Evolutionary conservation across 1,140 invertebrate species (phyloP), one percentile per base, ranked within the genome.

Genomic region (Batillaria attramentaria): DNA sequence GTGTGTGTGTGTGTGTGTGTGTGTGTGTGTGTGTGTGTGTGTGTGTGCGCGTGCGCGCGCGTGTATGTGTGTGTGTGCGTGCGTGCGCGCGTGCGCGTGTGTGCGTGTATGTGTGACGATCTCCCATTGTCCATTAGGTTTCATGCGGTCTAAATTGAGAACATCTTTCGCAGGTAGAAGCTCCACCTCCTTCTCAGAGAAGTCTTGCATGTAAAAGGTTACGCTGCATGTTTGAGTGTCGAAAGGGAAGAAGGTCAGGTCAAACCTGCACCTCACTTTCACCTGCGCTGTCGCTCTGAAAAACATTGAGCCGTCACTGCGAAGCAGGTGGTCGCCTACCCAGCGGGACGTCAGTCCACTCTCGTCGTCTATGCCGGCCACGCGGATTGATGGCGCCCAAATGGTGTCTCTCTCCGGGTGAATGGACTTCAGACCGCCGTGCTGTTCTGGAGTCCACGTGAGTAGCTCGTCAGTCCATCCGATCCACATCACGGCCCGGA

Each of bases 211-310:
- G 16, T 31, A 20, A 16, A 77, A 62, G n/a, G 33, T 24, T 18
- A 75, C 8, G 31, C 16, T 62, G 35, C 72, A 75, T 16, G 43
- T 75, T 35, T 75, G 72, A 2, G 50, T 35, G 50, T 75, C 72
- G 72, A 75, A 75, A 6, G 72, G 72, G 28, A 60, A 75, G 24
- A n/a, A 18, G 39, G 72, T 75, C 50, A 75, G 37, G 33, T 75
- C 72, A 2, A 75, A 33, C 1, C 18, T 18, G 39, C 72, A 75
- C 16, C 13, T 24, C 4, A 39, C 6, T 24, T 24, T 31, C n/a
- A 75, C 31, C 37, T 50, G 33, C 42, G 42, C n/a, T 0, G 72
- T 18, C 4, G 72, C 33, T 16, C 24, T 8, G 24, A 43, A 75
- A 28, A 18, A 24, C 16, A 62, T 33, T 6, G 28, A 8, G 20